A percentile compares a stretch with the other conserved stretches of the same genome.
phyloP scores from a whole-genome alignment of 1,140 invertebrate species.

The Kradibia gibbosae region DNA sequence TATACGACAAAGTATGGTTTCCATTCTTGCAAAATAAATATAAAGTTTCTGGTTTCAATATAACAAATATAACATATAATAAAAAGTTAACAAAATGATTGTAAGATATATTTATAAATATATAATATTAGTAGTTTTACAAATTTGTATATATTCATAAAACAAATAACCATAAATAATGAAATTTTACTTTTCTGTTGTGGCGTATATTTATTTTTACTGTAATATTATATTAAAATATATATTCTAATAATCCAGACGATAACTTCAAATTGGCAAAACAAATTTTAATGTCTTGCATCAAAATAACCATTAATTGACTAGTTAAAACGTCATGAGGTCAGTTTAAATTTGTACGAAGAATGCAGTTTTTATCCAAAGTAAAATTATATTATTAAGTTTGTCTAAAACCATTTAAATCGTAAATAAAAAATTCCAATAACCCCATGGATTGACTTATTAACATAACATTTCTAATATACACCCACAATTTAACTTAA shows the following conservation, averaged over 20 bases:
- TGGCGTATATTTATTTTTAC: neutral
- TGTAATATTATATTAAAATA: neutral
- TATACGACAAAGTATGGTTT: slow-evolving; percentile 37
- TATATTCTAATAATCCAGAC: slow-evolving; percentile 6
- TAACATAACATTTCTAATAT: slow-evolving; percentile 11
- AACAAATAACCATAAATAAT: neutral
- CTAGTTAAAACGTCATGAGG: slow-evolving; percentile 44
- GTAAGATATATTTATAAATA: neutral
- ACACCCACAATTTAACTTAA: neutral
- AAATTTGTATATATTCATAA: neutral
- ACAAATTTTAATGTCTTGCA: slow-evolving; percentile 17
- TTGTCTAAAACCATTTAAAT: slow-evolving; percentile 11
- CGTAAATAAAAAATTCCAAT: slow-evolving; percentile 33
- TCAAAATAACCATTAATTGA: slow-evolving; percentile 48
- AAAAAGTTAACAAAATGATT: slow-evolving; percentile 38
- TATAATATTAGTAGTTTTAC: slow-evolving; percentile 14
- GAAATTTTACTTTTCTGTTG: neutral
- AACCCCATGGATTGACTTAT: neutral
- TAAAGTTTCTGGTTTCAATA: slow-evolving; percentile 21
- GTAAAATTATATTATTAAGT: neutral
- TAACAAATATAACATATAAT: slow-evolving; percentile 28
- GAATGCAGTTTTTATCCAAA: neutral
- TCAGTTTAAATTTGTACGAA: neutral
- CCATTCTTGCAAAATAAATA: slow-evolving; percentile 34
- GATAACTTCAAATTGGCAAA: slow-evolving; percentile 26